Conservation (phyloP, 1,140 invertebrate genomes). For the Neodiprion pinetum region DNA sequence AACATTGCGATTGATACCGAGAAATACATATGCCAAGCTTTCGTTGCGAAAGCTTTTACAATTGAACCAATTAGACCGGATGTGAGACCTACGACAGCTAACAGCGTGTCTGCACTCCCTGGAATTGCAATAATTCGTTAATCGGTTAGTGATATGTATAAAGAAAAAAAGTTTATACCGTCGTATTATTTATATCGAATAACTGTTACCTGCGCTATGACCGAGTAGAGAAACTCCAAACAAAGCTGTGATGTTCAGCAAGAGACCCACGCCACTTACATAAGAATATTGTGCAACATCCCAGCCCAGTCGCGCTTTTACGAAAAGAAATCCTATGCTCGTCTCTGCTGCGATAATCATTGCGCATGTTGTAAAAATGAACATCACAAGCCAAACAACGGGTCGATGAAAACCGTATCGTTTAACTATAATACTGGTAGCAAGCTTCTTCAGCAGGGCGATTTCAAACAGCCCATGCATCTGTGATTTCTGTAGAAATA, state of each 20-base stretch:
- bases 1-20: slow-evolving; percentile 62
- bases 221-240: slow-evolving; percentile 34
- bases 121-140: slow-evolving; percentile 16
- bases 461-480: slow-evolving; percentile 63
- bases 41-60: slow-evolving; percentile 59
- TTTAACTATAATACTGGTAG: slow-evolving; percentile 66
- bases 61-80: slow-evolving; percentile 32
- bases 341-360: slow-evolving; percentile 65
- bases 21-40: slow-evolving; percentile 73
- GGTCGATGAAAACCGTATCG: slow-evolving; percentile 66
- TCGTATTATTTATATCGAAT: slow-evolving; percentile 13
- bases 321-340: slow-evolving; percentile 68
- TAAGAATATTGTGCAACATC: slow-evolving; percentile 64
- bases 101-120: slow-evolving; percentile 34
- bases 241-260: slow-evolving; percentile 29
- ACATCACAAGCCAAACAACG: slow-evolving; percentile 68
- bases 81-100: slow-evolving; percentile 29
- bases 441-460: slow-evolving; percentile 66
- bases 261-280: slow-evolving; percentile 30
- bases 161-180: slow-evolving; percentile 22
- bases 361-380: slow-evolving; percentile 64
- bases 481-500: slow-evolving; percentile 50
- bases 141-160: slow-evolving; percentile 18
- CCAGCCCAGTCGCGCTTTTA: slow-evolving; percentile 72
- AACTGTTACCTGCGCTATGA: slow-evolving; percentile 31